Evolutionary conservation across 2,888 invertebrate species (phyloP).

Genomic region (Sminthurinus aureus): DNA sequence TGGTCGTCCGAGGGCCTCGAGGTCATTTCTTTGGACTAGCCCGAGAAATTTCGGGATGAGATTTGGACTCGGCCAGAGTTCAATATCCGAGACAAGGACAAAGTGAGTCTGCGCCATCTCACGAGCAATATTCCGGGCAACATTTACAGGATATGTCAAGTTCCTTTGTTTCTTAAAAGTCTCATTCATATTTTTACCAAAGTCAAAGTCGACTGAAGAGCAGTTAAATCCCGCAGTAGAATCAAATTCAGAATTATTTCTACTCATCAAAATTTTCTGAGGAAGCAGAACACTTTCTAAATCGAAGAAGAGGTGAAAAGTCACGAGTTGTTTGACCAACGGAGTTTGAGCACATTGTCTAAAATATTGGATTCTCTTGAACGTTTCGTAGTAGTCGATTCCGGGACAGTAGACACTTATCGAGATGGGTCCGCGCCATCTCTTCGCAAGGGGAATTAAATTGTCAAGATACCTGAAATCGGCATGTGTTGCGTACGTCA

Average conservation of each 20-base stretch:
- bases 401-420: constrained; percentile 89
- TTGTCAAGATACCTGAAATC: constrained; percentile 92
- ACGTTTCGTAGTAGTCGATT: constrained; percentile 77
- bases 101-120: constrained; percentile 83
- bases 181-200: constrained; percentile 28
- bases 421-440: constrained; percentile 88
- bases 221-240: constrained; percentile 12
- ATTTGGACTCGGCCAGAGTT: constrained; percentile 86
- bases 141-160: constrained; percentile 87
- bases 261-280: neutral
- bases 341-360: constrained; percentile 74
- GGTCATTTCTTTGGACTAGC: constrained; percentile 65
- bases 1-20: neutral
- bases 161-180: constrained; percentile 74
- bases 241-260: neutral
- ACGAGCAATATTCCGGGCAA: constrained; percentile 87
- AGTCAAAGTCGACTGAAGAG: constrained; percentile 16
- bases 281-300: neutral
- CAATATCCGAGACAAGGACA: constrained; percentile 86
- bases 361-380: constrained; percentile 81
- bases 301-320: constrained; percentile 89
- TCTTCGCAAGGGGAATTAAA: constrained; percentile 80
- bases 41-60: constrained; percentile 79
- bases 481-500: constrained; percentile 93
- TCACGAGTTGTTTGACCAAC: constrained; percentile 78